Base-by-base conservation (phyloP, 2,113 vertebrate species). In the Solea senegalensis region DNA sequence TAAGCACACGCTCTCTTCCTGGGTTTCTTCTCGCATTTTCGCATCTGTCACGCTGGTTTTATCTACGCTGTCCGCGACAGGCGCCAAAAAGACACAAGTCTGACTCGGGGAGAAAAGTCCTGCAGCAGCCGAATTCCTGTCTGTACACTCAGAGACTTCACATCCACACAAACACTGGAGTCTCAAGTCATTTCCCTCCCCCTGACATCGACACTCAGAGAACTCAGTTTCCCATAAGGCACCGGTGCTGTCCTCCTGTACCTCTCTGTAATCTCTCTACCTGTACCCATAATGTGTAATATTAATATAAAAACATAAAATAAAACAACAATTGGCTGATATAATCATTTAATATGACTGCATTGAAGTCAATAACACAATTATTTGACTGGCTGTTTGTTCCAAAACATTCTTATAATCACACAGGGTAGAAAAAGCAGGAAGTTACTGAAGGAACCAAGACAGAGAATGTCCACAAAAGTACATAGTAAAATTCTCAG, bases 161-260 rank as follows among this genome's bases (percentile, higher is more conserved):
- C 62, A 63, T 55, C 26, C 66, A 72, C 27, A 77, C 40, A 66
- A 46, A 67, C 62, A 51, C 51, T 3, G 76, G 69, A 55, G 62
- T 50, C 70, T 58, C 50, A 34, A 63, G 55, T 39, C 66, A 74
- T 62, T 12, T 62, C 59, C 49, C 64, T 55, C 64, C 16, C 84
- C 72, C 85, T 72, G 78, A 81, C 87, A 80, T 78, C 82, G 50
- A 87, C 83, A 61, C 72, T 45, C 55, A 10, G 57, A 79, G 80
- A 57, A 92, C 80, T 87, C 64, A 12, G 74, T 90, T 94, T 90
- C 93, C 93, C 94, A 93, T 4, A 89, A 93, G n/a, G 69, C 91
- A 76, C 50, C 69, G 44, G 69, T 57, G 54, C 45, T 2, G 28
- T 51, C 72, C 60, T 34, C 34, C 34, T 34, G 34, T 34, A 34